Evolutionary conservation across 2,113 vertebrate genomes (phyloP).

Genomic region (Marmota monax): DNA sequence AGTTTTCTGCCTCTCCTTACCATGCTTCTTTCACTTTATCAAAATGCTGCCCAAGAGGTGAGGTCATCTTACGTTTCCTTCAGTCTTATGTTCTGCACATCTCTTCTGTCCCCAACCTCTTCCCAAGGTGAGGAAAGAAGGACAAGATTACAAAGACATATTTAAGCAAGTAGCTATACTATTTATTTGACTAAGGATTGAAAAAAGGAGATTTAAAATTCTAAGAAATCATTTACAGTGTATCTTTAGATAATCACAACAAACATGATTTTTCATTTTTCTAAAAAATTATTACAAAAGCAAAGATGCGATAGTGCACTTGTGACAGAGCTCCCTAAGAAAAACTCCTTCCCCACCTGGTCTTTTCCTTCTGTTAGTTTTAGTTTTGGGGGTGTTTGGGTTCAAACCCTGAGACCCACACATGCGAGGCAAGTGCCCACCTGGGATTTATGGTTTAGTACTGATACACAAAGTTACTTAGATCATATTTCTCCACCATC

Average conservation of each 20-base stretch:
- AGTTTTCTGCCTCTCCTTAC: not conserved
- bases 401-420: not conserved
- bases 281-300: not conserved
- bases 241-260: not conserved
- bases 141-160: not conserved
- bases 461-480: not conserved
- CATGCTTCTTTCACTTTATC: not conserved
- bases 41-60: not conserved
- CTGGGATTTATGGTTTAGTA: not conserved
- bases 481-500: not conserved
- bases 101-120: not conserved
- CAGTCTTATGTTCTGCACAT: not conserved
- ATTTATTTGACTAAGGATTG: not conserved
- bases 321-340: not conserved
- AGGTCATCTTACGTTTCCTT: not conserved
- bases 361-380: not conserved
- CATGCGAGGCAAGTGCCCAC: not conserved
- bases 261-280: not conserved
- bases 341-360: not conserved
- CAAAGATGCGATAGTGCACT: not conserved
- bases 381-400: not conserved
- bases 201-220: not conserved
- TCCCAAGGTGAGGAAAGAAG: not conserved
- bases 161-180: not conserved
- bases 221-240: not conserved